Percentiles rank a stretch among this genome's conserved stretches.
These are phyloP conservation scores for Liposcelis brunnea DNA, from an alignment of 2,888 invertebrate genomes.

Conservation along the genomic window DNA sequence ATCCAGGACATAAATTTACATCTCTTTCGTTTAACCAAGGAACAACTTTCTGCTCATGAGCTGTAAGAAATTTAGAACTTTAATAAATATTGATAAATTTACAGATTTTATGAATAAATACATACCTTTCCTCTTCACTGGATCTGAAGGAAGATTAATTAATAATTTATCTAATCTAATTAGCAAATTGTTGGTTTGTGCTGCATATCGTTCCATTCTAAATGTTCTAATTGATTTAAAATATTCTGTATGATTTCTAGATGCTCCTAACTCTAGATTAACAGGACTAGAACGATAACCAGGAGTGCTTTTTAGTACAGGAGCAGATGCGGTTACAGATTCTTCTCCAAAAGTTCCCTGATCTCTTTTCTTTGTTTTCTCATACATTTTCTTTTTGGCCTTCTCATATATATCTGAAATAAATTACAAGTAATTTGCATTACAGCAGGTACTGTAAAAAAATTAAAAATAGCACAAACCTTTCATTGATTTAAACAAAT, in stretches of 20 bases:
- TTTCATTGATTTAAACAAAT: conserved; percentile 60
- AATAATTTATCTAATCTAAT: conserved; percentile 85
- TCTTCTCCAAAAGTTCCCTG: no score
- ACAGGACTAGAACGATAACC: no score
- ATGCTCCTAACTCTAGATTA: conserved; percentile 30
- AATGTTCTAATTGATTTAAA: conserved; percentile 50
- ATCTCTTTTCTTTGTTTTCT: no score
- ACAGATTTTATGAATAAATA: conserved; percentile 3
- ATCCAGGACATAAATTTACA: conserved; percentile 78
- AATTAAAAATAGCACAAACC: conserved; percentile 28
- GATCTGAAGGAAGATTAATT: conserved; percentile 57
- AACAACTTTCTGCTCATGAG: conserved; percentile 49
- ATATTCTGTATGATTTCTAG: conserved; percentile 48
- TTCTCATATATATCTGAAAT: conserved; percentile 53
- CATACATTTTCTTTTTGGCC: conserved; percentile 67
- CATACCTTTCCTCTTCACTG: conserved; percentile 47
- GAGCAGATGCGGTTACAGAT: no score
- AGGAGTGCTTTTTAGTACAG: no score
- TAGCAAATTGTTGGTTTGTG: conserved; percentile 88
- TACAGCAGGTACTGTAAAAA: conserved; percentile 4
- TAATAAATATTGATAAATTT: neutral
- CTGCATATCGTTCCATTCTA: conserved; percentile 71
- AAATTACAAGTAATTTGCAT: conserved; percentile 8
- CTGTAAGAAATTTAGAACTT: conserved; percentile 23
- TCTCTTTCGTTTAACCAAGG: conserved; percentile 87